Evolutionary conservation across 2,797 vertebrate species (phyloP).

Genomic region (Neosilurus mollespiculum): DNA sequence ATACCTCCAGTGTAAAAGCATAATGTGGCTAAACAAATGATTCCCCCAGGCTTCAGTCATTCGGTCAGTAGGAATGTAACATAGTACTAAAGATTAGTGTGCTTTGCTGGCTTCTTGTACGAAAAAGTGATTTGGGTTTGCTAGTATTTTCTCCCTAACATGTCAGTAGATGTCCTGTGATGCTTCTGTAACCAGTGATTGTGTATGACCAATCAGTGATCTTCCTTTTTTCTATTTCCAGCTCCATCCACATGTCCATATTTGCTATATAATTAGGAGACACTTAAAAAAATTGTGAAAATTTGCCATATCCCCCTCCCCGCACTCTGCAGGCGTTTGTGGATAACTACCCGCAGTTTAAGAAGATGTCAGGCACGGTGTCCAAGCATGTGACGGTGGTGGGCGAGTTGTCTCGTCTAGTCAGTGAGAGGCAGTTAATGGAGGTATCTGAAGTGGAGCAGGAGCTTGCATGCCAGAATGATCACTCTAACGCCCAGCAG

Average conservation of each 20-base stretch:
- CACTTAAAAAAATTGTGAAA: background rate
- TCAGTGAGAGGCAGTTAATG: slow-evolving; percentile 87
- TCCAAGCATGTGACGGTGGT: slow-evolving; percentile 97
- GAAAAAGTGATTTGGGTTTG: background rate
- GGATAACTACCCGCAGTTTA: slow-evolving; percentile 97
- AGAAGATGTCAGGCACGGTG: slow-evolving; percentile 97
- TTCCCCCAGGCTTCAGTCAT: background rate
- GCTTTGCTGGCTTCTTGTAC: background rate
- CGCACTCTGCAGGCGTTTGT: slow-evolving; percentile 83
- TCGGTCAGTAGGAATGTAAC: background rate
- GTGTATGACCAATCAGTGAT: background rate
- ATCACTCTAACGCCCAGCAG: slow-evolving; percentile 92
- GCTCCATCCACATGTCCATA: background rate
- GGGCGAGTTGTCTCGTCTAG: slow-evolving; percentile 89
- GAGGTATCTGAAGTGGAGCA: slow-evolving; percentile 95
- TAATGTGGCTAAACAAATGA: background rate
- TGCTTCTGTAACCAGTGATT: background rate
- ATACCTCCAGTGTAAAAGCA: background rate
- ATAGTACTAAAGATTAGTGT: background rate
- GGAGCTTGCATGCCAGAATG: slow-evolving; percentile 92
- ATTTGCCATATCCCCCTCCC: background rate
- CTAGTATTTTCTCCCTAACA: background rate
- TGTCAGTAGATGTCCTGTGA: background rate
- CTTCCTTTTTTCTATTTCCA: background rate
- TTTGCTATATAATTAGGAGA: background rate